Percentiles rank a stretch among this genome's conserved stretches.
These are phyloP conservation scores for Phacellophora camtschatica DNA, from an alignment of 30 jellyfish, hydroid and myxozoan genomes.

Conservation along the genomic window DNA sequence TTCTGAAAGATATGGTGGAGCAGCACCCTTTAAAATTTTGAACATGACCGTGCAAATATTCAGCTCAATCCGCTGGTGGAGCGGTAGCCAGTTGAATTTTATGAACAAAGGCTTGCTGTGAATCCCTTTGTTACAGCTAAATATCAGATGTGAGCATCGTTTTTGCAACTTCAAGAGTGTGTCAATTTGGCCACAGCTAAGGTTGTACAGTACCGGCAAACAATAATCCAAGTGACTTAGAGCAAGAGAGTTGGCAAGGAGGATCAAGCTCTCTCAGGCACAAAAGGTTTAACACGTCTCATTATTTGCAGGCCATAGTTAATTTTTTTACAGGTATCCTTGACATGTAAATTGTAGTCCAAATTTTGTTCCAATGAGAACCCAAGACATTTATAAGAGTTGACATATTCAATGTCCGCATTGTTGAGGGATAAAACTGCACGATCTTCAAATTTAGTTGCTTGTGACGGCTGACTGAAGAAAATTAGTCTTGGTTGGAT, in stretches of 20 bases:
- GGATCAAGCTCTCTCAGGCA: slow-evolving; percentile 11
- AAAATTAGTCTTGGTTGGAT: background rate
- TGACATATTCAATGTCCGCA: slow-evolving; percentile 4
- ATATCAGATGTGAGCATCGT: no score
- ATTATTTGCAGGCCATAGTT: background rate
- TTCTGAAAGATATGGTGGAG: no score
- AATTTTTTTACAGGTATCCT: background rate
- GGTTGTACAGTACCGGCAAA: background rate
- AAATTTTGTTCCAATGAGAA: background rate
- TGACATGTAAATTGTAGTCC: background rate
- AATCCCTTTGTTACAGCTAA: no score
- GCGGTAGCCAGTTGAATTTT: no score
- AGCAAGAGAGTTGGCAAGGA: slow-evolving; percentile 2
- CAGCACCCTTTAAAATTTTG: no score
- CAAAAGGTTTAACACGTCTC: background rate
- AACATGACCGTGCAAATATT: no score
- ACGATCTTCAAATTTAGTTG: background rate
- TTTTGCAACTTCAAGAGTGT: no score
- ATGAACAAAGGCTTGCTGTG: no score
- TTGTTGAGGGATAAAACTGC: background rate
- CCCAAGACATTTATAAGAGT: background rate
- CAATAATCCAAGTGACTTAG: background rate
- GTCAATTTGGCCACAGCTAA: background rate
- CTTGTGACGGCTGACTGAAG: slow-evolving; percentile 6
- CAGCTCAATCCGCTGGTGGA: no score